Conservation (phyloP, 1,140 invertebrate genomes). For the Brachionus asplanchnoidis region DNA sequence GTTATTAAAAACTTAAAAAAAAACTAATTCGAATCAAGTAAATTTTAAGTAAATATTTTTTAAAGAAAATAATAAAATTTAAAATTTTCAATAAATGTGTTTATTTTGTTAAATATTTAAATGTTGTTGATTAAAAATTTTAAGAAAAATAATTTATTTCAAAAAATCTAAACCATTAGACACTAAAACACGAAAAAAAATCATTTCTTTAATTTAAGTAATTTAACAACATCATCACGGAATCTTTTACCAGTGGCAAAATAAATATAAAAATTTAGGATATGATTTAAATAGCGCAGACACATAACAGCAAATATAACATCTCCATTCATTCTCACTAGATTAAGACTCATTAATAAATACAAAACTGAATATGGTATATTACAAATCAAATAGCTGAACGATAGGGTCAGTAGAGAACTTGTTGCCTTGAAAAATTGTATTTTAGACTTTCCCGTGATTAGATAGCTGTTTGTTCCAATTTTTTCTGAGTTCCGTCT, state of each 20-base stretch:
- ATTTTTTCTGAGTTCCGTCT: not conserved
- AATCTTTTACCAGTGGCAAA: constrained; percentile 32
- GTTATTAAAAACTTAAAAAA: too few relatives aligned
- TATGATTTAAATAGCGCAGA: constrained; percentile 37
- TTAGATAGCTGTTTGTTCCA: not conserved
- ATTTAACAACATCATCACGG: constrained; percentile 2
- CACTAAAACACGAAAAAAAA: not conserved
- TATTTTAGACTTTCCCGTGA: not conserved
- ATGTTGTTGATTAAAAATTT: too few relatives aligned
- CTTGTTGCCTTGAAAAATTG: constrained; percentile 35
- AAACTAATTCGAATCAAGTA: too few relatives aligned
- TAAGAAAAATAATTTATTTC: too few relatives aligned
- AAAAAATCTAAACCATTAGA: not conserved
- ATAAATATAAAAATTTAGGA: constrained; percentile 37
- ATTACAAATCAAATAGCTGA: constrained; percentile 35
- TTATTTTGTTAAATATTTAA: too few relatives aligned
- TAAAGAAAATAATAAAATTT: too few relatives aligned
- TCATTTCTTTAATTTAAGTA: not conserved
- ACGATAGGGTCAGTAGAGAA: constrained; percentile 1
- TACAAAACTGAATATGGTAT: constrained; percentile 36
- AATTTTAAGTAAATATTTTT: too few relatives aligned
- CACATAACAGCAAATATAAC: constrained; percentile 31
- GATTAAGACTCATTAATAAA: constrained; percentile 27
- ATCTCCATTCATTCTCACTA: constrained; percentile 24
- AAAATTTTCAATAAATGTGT: too few relatives aligned